These are phyloP conservation scores for Diachasma alloeum DNA, from an alignment of 1,140 invertebrate species.

Conservation along the genomic window DNA sequence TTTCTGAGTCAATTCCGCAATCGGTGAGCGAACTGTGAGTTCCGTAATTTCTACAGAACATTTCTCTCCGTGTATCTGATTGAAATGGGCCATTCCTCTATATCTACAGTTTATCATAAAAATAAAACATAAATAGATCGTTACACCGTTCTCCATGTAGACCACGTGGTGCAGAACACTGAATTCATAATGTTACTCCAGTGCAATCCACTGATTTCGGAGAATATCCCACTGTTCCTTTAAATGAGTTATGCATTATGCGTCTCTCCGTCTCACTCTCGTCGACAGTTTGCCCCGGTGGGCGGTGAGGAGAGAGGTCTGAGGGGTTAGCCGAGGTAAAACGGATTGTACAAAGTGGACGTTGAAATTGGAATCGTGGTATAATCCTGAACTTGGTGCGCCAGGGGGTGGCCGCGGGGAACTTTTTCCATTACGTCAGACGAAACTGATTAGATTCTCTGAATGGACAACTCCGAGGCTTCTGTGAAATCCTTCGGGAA, in stretches of 20 bases:
- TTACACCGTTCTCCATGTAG: too few species aligned
- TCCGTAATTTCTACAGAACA: too few species aligned
- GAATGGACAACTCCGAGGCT: constrained; percentile 9
- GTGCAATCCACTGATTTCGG: background rate
- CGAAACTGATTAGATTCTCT: constrained; percentile 26
- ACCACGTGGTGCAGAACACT: too few species aligned
- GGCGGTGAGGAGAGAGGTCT: background rate
- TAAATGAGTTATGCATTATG: constrained; percentile 15
- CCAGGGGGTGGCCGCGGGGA: background rate
- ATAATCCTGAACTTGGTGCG: constrained; percentile 18
- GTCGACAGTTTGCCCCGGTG: background rate
- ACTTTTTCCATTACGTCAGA: constrained; percentile 27
- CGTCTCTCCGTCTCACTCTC: background rate
- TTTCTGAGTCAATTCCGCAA: too few species aligned
- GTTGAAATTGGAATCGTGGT: constrained; percentile 17
- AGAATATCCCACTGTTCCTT: background rate
- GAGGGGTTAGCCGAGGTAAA: background rate
- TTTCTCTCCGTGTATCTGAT: too few species aligned
- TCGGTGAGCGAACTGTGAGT: too few species aligned
- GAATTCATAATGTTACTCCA: too few species aligned
- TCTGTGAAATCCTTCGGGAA: constrained; percentile 15
- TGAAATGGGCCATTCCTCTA: too few species aligned
- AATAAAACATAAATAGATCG: too few species aligned
- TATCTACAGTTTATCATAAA: too few species aligned
- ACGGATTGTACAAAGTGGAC: constrained; percentile 11